Conservation (phyloP, 2,113 vertebrate species). For the Oryzias javanicus region DNA sequence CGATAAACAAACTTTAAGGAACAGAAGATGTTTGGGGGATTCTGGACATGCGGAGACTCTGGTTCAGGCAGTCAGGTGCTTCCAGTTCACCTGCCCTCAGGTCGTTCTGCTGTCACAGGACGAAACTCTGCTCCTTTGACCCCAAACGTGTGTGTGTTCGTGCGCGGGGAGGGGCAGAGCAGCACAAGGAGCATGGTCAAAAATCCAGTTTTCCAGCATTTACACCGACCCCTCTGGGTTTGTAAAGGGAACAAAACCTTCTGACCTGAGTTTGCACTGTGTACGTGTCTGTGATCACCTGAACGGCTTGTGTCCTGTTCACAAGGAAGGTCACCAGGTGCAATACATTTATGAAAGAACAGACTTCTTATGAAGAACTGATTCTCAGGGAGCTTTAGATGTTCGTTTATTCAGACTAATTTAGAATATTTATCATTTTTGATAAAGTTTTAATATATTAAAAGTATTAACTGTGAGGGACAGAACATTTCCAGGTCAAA, state of each 20-base stretch:
- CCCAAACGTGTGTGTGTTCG: constrained; percentile 1
- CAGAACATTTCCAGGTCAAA: not conserved
- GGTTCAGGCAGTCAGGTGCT: constrained; percentile 9
- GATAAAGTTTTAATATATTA: not conserved
- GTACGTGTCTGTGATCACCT: constrained; percentile 16
- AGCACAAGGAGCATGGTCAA: not conserved
- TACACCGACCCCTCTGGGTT: constrained; percentile 15
- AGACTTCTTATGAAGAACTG: constrained; percentile 20
- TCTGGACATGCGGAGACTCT: constrained; percentile 21
- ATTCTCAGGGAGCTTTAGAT: constrained; percentile 19
- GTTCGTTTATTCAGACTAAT: constrained; percentile 20
- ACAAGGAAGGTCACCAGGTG: constrained; percentile 62
- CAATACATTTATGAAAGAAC: constrained; percentile 29
- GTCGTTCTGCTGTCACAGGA: constrained; percentile 18
- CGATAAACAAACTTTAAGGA: not conserved
- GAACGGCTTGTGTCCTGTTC: constrained; percentile 37
- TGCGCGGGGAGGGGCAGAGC: not conserved
- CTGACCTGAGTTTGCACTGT: constrained; percentile 35
- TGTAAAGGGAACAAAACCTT: constrained; percentile 30
- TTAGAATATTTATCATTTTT: not conserved
- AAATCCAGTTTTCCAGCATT: constrained; percentile 66
- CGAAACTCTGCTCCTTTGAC: constrained; percentile 44
- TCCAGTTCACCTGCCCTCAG: constrained; percentile 20
- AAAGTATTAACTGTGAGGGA: not conserved
- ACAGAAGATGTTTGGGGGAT: not conserved